Evolutionary conservation across 2,888 invertebrate genomes (phyloP), one percentile per base, ranked within the genome.

Genomic region (Teinopalpus imperialis): DNA sequence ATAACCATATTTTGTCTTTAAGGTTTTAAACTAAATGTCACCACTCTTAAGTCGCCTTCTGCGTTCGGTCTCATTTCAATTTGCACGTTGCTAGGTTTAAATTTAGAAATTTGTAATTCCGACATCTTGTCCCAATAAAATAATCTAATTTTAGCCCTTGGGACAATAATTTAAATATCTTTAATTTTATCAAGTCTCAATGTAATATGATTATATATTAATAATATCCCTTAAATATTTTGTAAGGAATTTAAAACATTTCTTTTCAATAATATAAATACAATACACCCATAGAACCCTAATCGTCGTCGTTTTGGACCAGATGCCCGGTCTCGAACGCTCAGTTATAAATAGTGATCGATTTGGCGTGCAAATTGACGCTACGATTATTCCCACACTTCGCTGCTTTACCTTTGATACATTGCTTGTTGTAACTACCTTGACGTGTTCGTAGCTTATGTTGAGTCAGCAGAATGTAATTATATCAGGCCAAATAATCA

Each of bases 321-420:
- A 35, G 35, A 35, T 23, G 35, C 35, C 35, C 35, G 4, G n/a
- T 34, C 32, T 10, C 6, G 35, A n/a, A n/a, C 5, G 35, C 21
- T 10, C 23, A 63, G 66, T 61, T 82, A 81, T 78, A 81, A 82
- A 82, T 81, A 83, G 81, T 79, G 72, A 80, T 81, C 69, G 71
- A 80, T 77, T 81, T 81, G 81, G 80, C 81, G 68, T 63, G 64
- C 67, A 69, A 74, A 74, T 77, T 73, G 72, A 71, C 69, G 69
- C 60, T 62, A 61, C 66, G 64, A 57, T 59, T 64, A 60, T 65
- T 63, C 61, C 58, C 54, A 61, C 51, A 40, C 40, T 48, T 29
- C 39, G 39, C 23, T 43, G 48, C 43, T 29, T 52, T 32, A 34
- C 44, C 52, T 48, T 51, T 45, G 49, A 50, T 53, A 48, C 40